Percentiles rank a stretch among this genome's conserved stretches.
Evolutionary conservation across 53 echinoderm and acorn worm genomes (phyloP).

Genomic region (Pentamera pediparva): DNA sequence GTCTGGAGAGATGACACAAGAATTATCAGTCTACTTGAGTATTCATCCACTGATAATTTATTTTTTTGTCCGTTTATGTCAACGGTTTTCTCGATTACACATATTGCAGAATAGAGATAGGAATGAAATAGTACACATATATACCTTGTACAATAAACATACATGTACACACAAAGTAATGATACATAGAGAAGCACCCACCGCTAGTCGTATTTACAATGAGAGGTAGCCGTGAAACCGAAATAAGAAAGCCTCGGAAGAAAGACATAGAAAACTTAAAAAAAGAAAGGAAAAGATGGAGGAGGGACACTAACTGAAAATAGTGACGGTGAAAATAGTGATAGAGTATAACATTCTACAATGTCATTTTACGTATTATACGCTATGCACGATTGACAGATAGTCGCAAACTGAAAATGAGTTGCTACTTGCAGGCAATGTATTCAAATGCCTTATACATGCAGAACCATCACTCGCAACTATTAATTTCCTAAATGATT

Average conservation of each 20-base stretch:
- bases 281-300: neutral
- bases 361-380: no score
- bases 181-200: neutral
- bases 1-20: neutral
- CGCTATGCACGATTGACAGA: no score
- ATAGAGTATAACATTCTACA: no score
- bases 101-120: slow-evolving; percentile 39
- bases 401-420: no score
- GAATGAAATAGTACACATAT: slow-evolving; percentile 27
- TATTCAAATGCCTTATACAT: no score
- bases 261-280: slow-evolving; percentile 24
- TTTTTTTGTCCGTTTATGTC: neutral
- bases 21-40: neutral
- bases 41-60: slow-evolving; percentile 20
- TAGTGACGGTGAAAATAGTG: neutral
- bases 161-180: slow-evolving; percentile 9
- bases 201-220: neutral
- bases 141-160: slow-evolving; percentile 35
- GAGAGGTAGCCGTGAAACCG: slow-evolving; percentile 25
- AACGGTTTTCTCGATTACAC: slow-evolving; percentile 20
- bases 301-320: no score
- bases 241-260: slow-evolving; percentile 26
- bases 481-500: no score
- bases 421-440: no score
- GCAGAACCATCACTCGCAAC: no score